phyloP scores from a whole-genome alignment of 92 coral and sea anemone genomes.

The Palythoa grandis region DNA sequence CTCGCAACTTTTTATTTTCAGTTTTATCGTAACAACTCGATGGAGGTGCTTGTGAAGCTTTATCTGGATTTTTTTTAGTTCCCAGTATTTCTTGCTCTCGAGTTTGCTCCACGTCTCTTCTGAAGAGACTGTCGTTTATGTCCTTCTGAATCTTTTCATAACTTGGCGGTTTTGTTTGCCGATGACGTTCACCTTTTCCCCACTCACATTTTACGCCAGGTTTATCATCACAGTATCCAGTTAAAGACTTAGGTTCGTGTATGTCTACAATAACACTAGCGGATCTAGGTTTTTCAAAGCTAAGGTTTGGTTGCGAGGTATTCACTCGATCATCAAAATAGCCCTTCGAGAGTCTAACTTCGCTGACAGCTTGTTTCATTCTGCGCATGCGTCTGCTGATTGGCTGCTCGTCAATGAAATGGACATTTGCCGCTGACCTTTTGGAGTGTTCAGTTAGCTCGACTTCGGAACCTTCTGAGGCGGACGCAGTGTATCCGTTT shows the following conservation, averaged over 20 bases:
- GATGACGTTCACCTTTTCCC: background rate
- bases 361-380: conserved; percentile 11
- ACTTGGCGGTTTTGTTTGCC: conserved; percentile 1
- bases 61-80: background rate
- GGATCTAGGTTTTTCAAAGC: conserved; percentile 1
- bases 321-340: conserved; percentile 3
- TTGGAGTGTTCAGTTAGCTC: background rate
- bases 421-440: conserved; percentile 59
- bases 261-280: conserved; percentile 17
- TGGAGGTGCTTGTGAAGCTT: background rate
- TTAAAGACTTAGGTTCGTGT: background rate
- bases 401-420: conserved; percentile 61
- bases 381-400: background rate
- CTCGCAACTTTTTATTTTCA: background rate
- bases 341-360: conserved; percentile 12
- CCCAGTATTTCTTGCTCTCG: background rate
- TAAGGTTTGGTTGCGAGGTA: conserved; percentile 27
- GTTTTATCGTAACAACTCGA: background rate
- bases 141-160: background rate
- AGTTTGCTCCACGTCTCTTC: background rate
- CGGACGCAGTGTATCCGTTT: background rate
- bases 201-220: background rate
- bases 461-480: background rate
- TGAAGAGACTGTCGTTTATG: background rate
- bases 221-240: background rate